A percentile compares a stretch with the other conserved stretches of the same genome.
Evolutionary conservation across 2,888 invertebrate species (phyloP).

Genomic region (Dryadula phaetusa): DNA sequence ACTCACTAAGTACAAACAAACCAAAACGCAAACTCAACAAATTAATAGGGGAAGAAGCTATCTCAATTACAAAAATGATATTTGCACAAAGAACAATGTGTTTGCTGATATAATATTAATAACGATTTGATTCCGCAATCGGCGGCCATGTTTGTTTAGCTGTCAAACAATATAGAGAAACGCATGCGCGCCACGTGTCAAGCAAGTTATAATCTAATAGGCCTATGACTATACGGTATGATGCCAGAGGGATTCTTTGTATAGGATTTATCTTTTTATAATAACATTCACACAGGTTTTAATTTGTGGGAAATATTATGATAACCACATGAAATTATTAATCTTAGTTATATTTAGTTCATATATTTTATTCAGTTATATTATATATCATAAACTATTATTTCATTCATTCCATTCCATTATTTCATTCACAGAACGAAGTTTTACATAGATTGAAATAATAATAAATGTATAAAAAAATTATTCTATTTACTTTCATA

Average conservation of each 20-base stretch:
- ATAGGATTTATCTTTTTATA: conserved; percentile 42
- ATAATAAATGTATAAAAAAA: not conserved
- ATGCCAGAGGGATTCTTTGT: conserved; percentile 53
- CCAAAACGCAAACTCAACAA: conserved; percentile 54
- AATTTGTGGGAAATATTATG: conserved; percentile 35
- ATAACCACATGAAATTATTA: conserved; percentile 10
- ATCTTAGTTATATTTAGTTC: not conserved
- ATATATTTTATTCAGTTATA: too few species aligned
- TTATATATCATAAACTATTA: too few species aligned
- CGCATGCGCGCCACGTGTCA: conserved; percentile 72
- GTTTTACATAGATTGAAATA: too few species aligned
- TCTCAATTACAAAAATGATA: conserved; percentile 79
- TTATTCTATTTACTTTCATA: not conserved
- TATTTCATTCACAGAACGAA: too few species aligned
- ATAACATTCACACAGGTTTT: conserved; percentile 48
- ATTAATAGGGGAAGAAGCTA: conserved; percentile 62
- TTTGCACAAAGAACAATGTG: conserved; percentile 74
- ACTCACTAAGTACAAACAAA: conserved; percentile 60
- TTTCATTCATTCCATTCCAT: too few species aligned
- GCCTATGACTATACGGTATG: conserved; percentile 52
- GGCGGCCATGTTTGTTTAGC: conserved; percentile 77
- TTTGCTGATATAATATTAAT: conserved; percentile 77
- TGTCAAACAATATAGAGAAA: conserved; percentile 65
- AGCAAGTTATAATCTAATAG: conserved; percentile 72
- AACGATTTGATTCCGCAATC: conserved; percentile 77